phyloP scores from a whole-genome alignment of 2,797 vertebrate species.

The Neopelma chrysocephalum region DNA sequence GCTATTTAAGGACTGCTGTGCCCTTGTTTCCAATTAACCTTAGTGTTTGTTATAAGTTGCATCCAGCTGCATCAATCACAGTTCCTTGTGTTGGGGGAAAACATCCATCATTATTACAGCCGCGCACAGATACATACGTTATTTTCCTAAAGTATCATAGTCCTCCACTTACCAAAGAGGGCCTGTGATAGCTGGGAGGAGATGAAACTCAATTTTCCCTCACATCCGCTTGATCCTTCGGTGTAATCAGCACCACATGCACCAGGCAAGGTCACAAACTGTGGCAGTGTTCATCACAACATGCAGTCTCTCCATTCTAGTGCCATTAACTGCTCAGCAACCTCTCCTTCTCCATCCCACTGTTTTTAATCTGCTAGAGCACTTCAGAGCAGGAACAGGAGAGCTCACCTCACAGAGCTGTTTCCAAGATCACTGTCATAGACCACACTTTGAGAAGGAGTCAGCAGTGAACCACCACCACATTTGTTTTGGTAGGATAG shows the following conservation, averaged over 20 bases:
- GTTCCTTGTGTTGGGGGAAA: conserved; percentile 41
- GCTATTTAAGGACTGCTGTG: conserved; percentile 45
- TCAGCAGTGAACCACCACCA: conserved; percentile 5
- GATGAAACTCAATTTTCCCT: conserved; percentile 39
- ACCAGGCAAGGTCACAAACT: conserved; percentile 12
- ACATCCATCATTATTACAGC: conserved; percentile 51
- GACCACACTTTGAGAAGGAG: background rate
- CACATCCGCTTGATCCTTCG: conserved; percentile 25
- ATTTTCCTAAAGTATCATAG: conserved; percentile 61
- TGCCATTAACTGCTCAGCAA: conserved; percentile 44
- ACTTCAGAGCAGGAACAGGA: background rate
- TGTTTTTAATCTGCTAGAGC: conserved; percentile 63
- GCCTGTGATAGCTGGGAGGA: conserved; percentile 25
- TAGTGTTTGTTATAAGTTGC: conserved; percentile 41
- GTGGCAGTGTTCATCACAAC: conserved; percentile 25
- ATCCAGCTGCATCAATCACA: conserved; percentile 64
- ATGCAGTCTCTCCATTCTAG: conserved; percentile 17
- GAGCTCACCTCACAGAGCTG: background rate
- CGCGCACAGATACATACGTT: conserved; percentile 10
- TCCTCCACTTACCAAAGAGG: conserved; percentile 61
- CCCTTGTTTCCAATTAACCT: conserved; percentile 61
- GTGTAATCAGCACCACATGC: conserved; percentile 8
- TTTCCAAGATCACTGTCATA: background rate
- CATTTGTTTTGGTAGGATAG: conserved; percentile 59
- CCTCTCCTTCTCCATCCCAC: conserved; percentile 32